These are phyloP conservation scores for Melolontha melolontha DNA, from an alignment of 2,888 invertebrate species.

Conservation along the genomic window DNA sequence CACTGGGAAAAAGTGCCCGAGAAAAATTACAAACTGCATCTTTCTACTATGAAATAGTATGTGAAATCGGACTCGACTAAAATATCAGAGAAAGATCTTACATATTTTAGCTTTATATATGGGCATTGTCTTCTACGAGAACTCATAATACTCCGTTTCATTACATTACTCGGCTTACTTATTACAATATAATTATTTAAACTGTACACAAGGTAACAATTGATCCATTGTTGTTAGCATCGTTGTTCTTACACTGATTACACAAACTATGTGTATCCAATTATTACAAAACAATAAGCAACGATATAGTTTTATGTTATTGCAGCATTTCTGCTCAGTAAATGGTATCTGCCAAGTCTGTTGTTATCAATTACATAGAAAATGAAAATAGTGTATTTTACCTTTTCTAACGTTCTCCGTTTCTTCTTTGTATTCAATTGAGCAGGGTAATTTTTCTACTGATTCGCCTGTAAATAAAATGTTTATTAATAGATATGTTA, in stretches of 20 bases:
- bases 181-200: conserved; percentile 39
- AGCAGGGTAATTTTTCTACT: conserved; percentile 58
- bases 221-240: conserved; percentile 18
- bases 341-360: not conserved
- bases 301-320: too few species aligned
- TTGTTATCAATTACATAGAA: not conserved
- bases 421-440: conserved; percentile 59
- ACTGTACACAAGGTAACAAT: conserved; percentile 20
- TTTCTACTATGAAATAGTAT: not conserved
- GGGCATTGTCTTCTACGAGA: conserved; percentile 28
- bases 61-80: not conserved
- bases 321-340: too few species aligned
- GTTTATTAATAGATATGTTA: conserved; percentile 11
- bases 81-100: not conserved
- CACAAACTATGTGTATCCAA: too few species aligned
- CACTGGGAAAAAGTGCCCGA: too few species aligned
- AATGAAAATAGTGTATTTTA: conserved; percentile 50
- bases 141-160: not conserved
- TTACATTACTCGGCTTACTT: not conserved
- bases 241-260: not conserved
- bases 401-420: conserved; percentile 59
- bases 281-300: too few species aligned
- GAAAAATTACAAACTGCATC: too few species aligned
- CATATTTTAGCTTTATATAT: not conserved
- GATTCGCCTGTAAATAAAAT: conserved; percentile 60